These are phyloP conservation scores for Lemur catta DNA, from an alignment of 2,797 vertebrate species.

Conservation along the genomic window DNA sequence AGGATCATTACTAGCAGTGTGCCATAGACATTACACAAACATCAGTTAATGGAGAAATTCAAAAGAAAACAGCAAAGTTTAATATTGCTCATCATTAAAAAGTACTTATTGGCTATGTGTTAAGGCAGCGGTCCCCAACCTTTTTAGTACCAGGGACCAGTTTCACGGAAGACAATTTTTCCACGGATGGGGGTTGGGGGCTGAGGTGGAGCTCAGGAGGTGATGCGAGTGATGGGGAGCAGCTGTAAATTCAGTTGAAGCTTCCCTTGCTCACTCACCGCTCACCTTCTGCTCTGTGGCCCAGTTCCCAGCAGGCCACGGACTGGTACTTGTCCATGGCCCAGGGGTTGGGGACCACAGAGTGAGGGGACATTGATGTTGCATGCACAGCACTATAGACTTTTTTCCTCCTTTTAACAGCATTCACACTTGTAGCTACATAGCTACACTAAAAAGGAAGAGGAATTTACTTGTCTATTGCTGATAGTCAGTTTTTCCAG, in stretches of 20 bases:
- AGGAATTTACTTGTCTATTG: constrained; percentile 92
- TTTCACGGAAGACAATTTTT: too few relatives aligned
- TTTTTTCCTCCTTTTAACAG: background rate
- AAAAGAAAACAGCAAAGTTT: background rate
- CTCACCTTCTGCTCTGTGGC: too few relatives aligned
- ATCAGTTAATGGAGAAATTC: background rate
- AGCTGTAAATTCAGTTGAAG: too few relatives aligned
- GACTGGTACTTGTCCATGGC: too few relatives aligned
- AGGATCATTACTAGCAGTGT: background rate
- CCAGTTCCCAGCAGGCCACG: too few relatives aligned
- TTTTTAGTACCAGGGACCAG: too few relatives aligned
- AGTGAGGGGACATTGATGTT: background rate
- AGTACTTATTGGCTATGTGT: background rate
- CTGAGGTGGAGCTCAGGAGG: too few relatives aligned
- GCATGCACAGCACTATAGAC: background rate
- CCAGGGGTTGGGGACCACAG: too few relatives aligned
- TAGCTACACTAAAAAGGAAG: background rate
- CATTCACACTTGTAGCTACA: background rate
- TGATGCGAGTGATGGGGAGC: too few relatives aligned
- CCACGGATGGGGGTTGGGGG: accelerated
- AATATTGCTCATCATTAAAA: background rate
- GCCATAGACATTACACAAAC: background rate
- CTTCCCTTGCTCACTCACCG: too few relatives aligned
- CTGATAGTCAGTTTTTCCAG: constrained; percentile 98
- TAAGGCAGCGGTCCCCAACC: too few relatives aligned